These are phyloP conservation scores for Oceanodroma tethys DNA, from an alignment of 2,113 vertebrate genomes.

Conservation along the genomic window DNA sequence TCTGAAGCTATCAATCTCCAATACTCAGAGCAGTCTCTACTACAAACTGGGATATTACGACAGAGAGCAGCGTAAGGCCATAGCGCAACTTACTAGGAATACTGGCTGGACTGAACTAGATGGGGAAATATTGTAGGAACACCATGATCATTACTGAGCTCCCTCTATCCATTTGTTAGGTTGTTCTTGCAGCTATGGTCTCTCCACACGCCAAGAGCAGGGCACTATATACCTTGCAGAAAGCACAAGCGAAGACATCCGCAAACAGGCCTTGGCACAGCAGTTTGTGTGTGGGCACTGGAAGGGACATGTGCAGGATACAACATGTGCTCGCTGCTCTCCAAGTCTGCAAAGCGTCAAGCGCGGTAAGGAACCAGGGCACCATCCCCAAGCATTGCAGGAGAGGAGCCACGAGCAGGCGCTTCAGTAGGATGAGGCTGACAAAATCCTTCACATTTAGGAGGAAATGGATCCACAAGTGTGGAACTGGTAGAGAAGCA, in stretches of 20 bases:
- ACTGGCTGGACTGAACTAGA: not conserved
- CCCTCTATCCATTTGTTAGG: not conserved
- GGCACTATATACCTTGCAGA: not conserved
- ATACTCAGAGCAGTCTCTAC: fast-evolving
- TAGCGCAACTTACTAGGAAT: not conserved
- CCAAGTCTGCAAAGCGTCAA: not conserved
- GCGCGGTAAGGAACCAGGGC: not conserved
- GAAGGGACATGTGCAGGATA: not conserved
- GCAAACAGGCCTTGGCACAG: not conserved
- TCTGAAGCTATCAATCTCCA: not conserved
- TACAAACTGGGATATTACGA: fast-evolving
- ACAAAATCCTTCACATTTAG: not conserved
- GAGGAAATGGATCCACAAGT: not conserved
- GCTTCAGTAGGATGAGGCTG: fast-evolving
- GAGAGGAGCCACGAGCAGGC: not conserved
- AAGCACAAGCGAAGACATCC: not conserved
- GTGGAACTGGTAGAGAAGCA: not conserved
- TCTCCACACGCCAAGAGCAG: fast-evolving
- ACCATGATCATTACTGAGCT: not conserved
- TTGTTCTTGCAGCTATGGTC: not conserved
- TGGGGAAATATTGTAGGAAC: not conserved
- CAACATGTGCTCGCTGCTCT: not conserved
- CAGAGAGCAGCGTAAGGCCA: not conserved
- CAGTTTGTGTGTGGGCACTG: not conserved
- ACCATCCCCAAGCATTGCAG: fast-evolving